These are phyloP conservation scores for Schizopygopsis malacanthus DNA, from an alignment of 2,797 vertebrate species.

Conservation along the genomic window DNA sequence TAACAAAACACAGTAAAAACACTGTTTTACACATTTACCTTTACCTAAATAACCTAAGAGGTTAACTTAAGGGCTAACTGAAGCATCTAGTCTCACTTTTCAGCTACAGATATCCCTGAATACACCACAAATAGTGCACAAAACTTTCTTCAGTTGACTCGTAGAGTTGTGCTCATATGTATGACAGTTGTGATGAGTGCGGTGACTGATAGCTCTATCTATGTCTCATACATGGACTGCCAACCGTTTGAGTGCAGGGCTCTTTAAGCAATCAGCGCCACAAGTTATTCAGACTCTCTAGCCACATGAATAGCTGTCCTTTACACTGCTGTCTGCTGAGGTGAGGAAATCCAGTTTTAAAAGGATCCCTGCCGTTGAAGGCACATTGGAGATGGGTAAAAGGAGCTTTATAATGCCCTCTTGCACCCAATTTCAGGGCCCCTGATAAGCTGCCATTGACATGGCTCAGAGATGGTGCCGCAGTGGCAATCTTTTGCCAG, in stretches of 20 bases:
- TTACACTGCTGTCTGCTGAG: slow-evolving; percentile 53
- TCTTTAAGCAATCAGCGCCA: slow-evolving; percentile 19
- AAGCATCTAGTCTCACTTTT: not conserved
- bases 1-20: too few relatives aligned
- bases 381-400: slow-evolving; percentile 59
- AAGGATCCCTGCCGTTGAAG: slow-evolving; percentile 58
- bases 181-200: slow-evolving; percentile 21
- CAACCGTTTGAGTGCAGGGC: slow-evolving; percentile 16
- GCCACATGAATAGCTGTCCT: slow-evolving; percentile 53
- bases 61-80: not conserved
- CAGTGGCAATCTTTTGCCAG: slow-evolving; percentile 43
- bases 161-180: not conserved
- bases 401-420: slow-evolving; percentile 61
- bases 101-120: not conserved
- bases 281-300: slow-evolving; percentile 52
- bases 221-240: slow-evolving; percentile 35
- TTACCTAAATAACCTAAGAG: not conserved
- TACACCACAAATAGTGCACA: not conserved
- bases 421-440: slow-evolving; percentile 65
- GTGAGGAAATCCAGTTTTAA: slow-evolving; percentile 61
- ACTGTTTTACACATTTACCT: not conserved
- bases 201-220: slow-evolving; percentile 37
- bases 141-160: slow-evolving; percentile 1
- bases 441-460: slow-evolving; percentile 63
- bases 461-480: slow-evolving; percentile 25